These are phyloP conservation scores for Phrynocephalus guinanensis DNA, from an alignment of 2,797 vertebrate genomes.

Conservation along the genomic window DNA sequence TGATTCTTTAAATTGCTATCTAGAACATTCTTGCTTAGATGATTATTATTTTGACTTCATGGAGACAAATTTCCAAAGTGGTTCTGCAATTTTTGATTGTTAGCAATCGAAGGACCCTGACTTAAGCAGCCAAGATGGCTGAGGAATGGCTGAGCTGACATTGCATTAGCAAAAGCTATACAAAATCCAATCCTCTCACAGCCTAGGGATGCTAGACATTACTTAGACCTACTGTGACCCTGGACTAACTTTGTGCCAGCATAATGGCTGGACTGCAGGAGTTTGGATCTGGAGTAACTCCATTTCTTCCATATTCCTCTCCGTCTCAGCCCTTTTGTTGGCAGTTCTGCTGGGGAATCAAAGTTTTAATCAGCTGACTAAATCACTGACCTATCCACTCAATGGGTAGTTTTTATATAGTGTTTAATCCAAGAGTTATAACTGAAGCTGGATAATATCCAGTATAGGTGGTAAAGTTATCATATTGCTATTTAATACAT, in stretches of 20 bases:
- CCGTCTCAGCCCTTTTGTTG: no score
- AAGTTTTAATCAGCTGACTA: no score
- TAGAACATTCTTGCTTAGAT: not conserved
- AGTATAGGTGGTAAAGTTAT: not conserved
- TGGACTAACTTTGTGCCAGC: not conserved
- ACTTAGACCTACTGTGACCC: no score
- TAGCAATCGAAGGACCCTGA: not conserved
- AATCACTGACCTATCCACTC: no score
- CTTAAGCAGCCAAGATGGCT: not conserved
- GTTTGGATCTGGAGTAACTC: no score
- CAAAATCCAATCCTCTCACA: no score
- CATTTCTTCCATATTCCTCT: no score
- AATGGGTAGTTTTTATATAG: not conserved
- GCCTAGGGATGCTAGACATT: no score
- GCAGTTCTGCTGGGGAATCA: no score
- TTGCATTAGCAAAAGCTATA: no score
- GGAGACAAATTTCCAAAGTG: not conserved
- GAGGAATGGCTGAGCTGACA: not conserved
- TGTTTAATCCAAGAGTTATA: not conserved
- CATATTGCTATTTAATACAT: not conserved
- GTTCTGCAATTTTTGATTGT: conserved; percentile 7
- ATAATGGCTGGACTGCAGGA: not conserved
- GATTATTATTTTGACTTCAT: not conserved
- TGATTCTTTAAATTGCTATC: not conserved
- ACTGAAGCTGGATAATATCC: not conserved